These are phyloP conservation scores for Limenitis arthemis DNA, from an alignment of 2,888 invertebrate genomes.

Conservation along the genomic window DNA sequence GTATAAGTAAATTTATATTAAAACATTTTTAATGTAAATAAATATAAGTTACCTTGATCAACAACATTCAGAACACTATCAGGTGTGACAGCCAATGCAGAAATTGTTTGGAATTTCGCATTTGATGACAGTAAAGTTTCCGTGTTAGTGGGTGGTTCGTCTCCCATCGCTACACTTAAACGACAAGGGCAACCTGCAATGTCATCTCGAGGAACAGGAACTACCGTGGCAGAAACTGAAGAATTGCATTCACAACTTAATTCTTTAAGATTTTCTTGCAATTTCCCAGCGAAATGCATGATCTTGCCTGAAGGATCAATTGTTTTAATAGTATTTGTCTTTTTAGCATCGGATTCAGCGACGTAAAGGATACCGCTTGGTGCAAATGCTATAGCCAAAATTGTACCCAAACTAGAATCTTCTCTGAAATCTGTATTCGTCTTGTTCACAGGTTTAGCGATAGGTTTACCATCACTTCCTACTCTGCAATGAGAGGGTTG, in stretches of 20 bases:
- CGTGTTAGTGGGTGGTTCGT: constrained; percentile 82
- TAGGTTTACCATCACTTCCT: constrained; percentile 63
- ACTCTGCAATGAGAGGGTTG: constrained; percentile 91
- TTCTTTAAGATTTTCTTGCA: constrained; percentile 74
- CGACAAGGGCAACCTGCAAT: constrained; percentile 62
- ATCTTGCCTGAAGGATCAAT: constrained; percentile 93
- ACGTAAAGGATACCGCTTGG: constrained; percentile 94
- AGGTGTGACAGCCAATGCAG: constrained; percentile 93
- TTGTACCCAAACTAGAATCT: constrained; percentile 85
- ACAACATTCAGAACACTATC: constrained; percentile 97
- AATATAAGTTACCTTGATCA: constrained; percentile 80
- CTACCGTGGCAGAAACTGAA: constrained; percentile 68
- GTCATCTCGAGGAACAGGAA: constrained; percentile 52
- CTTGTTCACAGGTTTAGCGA: constrained; percentile 49
- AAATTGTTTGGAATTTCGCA: constrained; percentile 90
- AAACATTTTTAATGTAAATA: neutral
- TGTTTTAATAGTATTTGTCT: constrained; percentile 85
- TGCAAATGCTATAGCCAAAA: constrained; percentile 91
- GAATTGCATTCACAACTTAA: constrained; percentile 73
- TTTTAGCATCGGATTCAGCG: constrained; percentile 92
- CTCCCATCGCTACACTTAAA: constrained; percentile 69
- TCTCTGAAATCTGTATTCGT: constrained; percentile 71
- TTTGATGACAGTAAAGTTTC: constrained; percentile 91
- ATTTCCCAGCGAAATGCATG: constrained; percentile 92
- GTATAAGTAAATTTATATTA: neutral